Evolutionary conservation across 2,113 vertebrate species (phyloP).

Genomic region (human): GRCh38 chr9:28320001-28320500

Average conservation of each 20-base stretch:
- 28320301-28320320: not conserved
- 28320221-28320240: constrained; percentile 33
- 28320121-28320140: not conserved
- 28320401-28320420: not conserved
- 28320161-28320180: not conserved
- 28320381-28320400: constrained; percentile 53
- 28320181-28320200: constrained; percentile 47
- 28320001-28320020: constrained; percentile 13
- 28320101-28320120: not conserved
- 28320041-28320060: not conserved
- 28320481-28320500: not conserved
- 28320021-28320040: not conserved
- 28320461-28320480: constrained; percentile 39
- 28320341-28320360: constrained; percentile 27
- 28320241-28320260: not conserved
- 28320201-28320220: not conserved
- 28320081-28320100: not conserved
- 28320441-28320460: constrained; percentile 13
- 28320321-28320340: not conserved
- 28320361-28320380: constrained; percentile 47
- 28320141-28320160: not conserved
- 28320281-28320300: not conserved
- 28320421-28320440: constrained; percentile 36
- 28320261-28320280: not conserved
- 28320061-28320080: not conserved